A percentile compares a stretch with the other conserved stretches of the same genome.
These are phyloP conservation scores for Epirrhoe alternata DNA, from an alignment of 2,888 invertebrate genomes.

Conservation along the genomic window DNA sequence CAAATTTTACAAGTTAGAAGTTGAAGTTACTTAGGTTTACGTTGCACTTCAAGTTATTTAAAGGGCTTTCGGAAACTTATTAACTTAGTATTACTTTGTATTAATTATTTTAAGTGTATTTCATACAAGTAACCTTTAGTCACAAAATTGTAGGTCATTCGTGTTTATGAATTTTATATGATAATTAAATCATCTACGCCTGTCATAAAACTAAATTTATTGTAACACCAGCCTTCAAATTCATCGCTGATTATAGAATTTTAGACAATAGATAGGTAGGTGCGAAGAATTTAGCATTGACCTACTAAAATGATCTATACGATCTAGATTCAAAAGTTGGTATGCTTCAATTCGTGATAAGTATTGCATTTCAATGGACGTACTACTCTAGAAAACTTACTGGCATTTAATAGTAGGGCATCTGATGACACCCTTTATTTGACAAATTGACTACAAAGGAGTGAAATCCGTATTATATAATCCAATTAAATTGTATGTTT, in stretches of 20 bases:
- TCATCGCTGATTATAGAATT: conserved; percentile 40
- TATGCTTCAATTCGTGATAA: conserved; percentile 6
- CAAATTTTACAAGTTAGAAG: no score
- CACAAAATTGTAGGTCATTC: not conserved
- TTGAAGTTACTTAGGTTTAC: no score
- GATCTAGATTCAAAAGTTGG: conserved; percentile 32
- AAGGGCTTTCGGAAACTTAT: no score
- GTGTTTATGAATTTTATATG: conserved; percentile 28
- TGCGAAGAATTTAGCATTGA: conserved; percentile 57
- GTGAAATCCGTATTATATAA: conserved; percentile 33
- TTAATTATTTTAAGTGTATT: not conserved
- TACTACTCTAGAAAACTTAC: not conserved
- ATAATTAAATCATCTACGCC: conserved; percentile 34
- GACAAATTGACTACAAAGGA: conserved; percentile 42
- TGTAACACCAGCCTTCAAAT: conserved; percentile 42
- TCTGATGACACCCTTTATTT: conserved; percentile 35
- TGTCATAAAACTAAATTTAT: conserved; percentile 34
- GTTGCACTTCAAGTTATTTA: no score
- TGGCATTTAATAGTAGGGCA: conserved; percentile 12
- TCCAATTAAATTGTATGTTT: conserved; percentile 45
- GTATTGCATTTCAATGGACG: not conserved
- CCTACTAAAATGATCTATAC: conserved; percentile 49
- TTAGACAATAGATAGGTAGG: conserved; percentile 46
- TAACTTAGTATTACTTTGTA: not conserved
- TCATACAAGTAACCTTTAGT: not conserved